Base-by-base conservation (phyloP, 2,888 invertebrate genomes). In the Andrena flavipes region DNA sequence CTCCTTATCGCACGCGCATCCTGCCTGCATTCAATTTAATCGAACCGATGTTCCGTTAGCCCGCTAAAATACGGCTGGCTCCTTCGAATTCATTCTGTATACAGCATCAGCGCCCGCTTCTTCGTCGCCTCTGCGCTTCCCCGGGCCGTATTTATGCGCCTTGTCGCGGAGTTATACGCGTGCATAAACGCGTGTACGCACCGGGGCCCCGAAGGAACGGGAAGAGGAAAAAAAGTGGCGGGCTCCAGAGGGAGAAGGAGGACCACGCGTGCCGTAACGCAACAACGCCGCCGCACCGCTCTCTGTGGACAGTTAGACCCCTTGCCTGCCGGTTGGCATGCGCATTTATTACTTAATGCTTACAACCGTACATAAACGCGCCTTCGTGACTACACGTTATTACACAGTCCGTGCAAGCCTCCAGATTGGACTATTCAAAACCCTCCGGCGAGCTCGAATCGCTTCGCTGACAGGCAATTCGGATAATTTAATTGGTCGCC, bases 281-380 rank as follows among this genome's bases (percentile, higher is more conserved):
- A 54, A 68, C 75, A 65, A 59, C 68, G 64, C 60, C 54, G 64
- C n/a, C n/a, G 30, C 60, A 35, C 8, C 68, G 56, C 56, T 56
- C 29, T 48, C 67, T 30, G 59, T 56, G 77, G 86, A 88, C 86
- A 84, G 85, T 80, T 72, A 80, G 81, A 85, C 68, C 70, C 71
- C 79, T 85, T 77, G 79, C 60, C 68, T 74, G 73, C 70, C 74
- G 72, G 73, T 60, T 62, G 77, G 51, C 76, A 76, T 85, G 72
- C 62, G 67, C 80, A 87, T 88, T 88, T 84, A 82, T 89, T 83
- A 82, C 80, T 83, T 82, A 84, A 86, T 62, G 76, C 72, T 74
- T 63, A 65, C 48, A 65, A 49, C 68, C 59, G 63, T 73, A 69
- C 77, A 73, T 72, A 75, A 76, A 78, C 73, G 67, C 56, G 68